Evolutionary conservation across 1,140 invertebrate species (phyloP).

Genomic region (Physella acuta): DNA sequence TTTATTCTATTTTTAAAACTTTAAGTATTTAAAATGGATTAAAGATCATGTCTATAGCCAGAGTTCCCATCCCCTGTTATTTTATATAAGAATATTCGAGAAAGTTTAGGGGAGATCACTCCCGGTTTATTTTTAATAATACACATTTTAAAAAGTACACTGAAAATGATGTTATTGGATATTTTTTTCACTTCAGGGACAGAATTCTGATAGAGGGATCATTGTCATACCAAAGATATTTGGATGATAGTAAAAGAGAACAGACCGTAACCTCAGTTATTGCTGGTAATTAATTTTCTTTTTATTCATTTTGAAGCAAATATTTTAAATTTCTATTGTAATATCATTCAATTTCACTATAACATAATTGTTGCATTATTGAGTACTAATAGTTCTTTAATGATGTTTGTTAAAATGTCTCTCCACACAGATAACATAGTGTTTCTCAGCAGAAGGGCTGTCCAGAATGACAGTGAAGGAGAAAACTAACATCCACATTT

Average conservation of each 20-base stretch:
- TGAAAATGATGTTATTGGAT: neutral
- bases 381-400: neutral
- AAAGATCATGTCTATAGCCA: no score
- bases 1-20: no score
- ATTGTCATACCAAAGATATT: conserved; percentile 16
- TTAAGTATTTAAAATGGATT: no score
- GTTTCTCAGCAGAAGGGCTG: no score
- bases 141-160: no score
- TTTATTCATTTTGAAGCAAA: neutral
- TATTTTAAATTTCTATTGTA: neutral
- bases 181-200: neutral
- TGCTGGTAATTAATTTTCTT: conserved; percentile 7
- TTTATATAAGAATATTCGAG: no score
- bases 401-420: neutral
- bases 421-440: no score
- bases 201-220: conserved; percentile 10
- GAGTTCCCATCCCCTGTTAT: no score
- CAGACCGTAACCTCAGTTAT: neutral
- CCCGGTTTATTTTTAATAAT: no score
- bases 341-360: neutral
- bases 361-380: neutral
- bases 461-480: no score
- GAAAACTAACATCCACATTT: no score
- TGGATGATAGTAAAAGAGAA: neutral
- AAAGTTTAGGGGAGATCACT: no score